phyloP scores from a whole-genome alignment of 2,888 invertebrate species.

The Athalia rosae region DNA sequence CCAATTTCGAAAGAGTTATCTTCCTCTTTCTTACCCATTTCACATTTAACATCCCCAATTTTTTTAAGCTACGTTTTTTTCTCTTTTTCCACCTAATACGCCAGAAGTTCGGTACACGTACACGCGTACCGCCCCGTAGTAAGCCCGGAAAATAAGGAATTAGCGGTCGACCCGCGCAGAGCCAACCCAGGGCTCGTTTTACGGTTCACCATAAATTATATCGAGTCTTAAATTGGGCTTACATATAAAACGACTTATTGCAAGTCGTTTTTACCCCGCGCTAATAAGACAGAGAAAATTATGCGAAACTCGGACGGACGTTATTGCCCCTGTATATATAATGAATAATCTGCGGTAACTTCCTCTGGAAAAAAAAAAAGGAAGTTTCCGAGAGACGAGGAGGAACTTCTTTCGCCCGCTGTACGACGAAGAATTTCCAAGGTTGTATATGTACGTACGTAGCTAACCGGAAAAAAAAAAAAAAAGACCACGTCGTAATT shows the following conservation, averaged over 20 bases:
- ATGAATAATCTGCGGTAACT: too few species aligned
- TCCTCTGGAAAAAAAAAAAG: not conserved
- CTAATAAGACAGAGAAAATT: slow-evolving; percentile 19
- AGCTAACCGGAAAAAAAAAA: not conserved
- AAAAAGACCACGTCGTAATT: not conserved
- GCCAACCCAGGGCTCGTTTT: slow-evolving; percentile 1
- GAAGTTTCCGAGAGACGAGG: too few species aligned
- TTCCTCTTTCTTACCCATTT: too few species aligned
- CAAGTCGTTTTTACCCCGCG: slow-evolving; percentile 16
- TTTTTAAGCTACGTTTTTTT: too few species aligned
- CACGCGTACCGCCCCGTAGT: not conserved
- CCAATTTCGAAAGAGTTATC: too few species aligned
- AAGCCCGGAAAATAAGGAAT: slow-evolving; percentile 23
- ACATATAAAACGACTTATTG: slow-evolving; percentile 6
- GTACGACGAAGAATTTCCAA: too few species aligned
- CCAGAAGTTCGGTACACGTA: not conserved
- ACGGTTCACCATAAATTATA: slow-evolving; percentile 33
- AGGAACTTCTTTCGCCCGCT: too few species aligned
- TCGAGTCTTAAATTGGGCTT: slow-evolving; percentile 23
- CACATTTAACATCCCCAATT: too few species aligned
- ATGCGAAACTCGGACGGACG: not conserved
- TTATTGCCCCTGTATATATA: not conserved
- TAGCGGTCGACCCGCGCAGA: not conserved
- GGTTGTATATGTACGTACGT: not conserved
- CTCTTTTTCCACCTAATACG: not conserved